Evolutionary conservation across 2,888 invertebrate species (phyloP).

Genomic region (Epinotia nisella): DNA sequence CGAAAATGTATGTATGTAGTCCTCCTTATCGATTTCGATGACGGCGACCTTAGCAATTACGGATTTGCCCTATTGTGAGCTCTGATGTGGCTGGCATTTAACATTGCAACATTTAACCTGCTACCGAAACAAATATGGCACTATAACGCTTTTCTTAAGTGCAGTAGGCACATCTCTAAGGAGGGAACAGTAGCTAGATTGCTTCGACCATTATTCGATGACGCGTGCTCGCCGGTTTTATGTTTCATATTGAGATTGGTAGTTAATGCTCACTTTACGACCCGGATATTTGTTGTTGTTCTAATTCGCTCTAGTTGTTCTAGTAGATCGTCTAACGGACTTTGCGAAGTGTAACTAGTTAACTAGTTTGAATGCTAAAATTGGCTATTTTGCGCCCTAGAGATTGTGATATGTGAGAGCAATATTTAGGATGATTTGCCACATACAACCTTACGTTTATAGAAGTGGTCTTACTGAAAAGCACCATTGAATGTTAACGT

Average conservation of each 20-base stretch:
- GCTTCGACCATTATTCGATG: constrained; percentile 35
- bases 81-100: too few relatives aligned
- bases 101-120: background rate
- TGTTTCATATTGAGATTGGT: constrained; percentile 39
- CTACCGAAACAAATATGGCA: background rate
- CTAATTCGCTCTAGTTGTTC: constrained; percentile 27
- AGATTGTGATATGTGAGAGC: background rate
- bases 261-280: constrained; percentile 24
- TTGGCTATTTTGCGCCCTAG: constrained; percentile 2
- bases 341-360: background rate
- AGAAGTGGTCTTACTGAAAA: too few relatives aligned
- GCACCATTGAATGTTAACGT: too few relatives aligned
- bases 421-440: background rate
- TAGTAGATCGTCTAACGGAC: background rate
- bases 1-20: too few relatives aligned
- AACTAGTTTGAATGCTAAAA: background rate
- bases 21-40: too few relatives aligned
- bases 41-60: too few relatives aligned
- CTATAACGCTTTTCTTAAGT: background rate
- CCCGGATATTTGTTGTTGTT: constrained; percentile 40
- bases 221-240: constrained; percentile 39
- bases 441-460: too few relatives aligned
- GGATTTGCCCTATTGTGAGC: too few relatives aligned
- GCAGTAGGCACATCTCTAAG: constrained; percentile 28
- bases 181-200: constrained; percentile 30